A percentile compares a stretch with the other conserved stretches of the same genome.
Conservation (phyloP, 2,888 invertebrate genomes). For the Xylophagus ater region DNA sequence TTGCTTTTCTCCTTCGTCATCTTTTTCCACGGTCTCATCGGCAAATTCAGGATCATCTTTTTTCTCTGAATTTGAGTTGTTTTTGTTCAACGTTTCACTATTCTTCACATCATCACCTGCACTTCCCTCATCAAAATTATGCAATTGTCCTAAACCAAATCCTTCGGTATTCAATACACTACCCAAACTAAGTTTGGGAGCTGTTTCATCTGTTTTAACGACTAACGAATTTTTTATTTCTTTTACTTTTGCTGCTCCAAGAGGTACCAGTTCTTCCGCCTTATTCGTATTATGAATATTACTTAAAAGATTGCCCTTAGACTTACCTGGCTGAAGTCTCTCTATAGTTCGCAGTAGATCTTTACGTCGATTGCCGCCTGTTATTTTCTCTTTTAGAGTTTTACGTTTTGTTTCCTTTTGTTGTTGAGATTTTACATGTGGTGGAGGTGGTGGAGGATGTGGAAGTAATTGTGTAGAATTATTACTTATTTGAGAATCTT, state of each 20-base stretch:
- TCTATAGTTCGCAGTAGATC: constrained; percentile 76
- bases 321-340: constrained; percentile 72
- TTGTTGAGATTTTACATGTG: constrained; percentile 36
- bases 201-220: constrained; percentile 53
- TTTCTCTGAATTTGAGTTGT: constrained; percentile 20
- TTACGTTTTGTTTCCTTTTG: constrained; percentile 39
- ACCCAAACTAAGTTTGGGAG: constrained; percentile 73
- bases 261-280: constrained; percentile 47
- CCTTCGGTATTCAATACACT: constrained; percentile 67
- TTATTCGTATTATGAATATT: constrained; percentile 50
- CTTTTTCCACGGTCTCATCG: constrained; percentile 18
- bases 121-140: constrained; percentile 48
- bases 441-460: constrained; percentile 36
- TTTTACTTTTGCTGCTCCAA: constrained; percentile 46
- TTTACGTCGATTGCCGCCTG: constrained; percentile 43
- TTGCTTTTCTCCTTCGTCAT: constrained; percentile 19
- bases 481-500: constrained; percentile 29
- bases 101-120: constrained; percentile 25
- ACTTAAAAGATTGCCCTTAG: constrained; percentile 72
- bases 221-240: constrained; percentile 46
- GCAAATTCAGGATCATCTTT: constrained; percentile 20
- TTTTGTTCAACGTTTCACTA: constrained; percentile 26
- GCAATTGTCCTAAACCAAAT: constrained; percentile 53
- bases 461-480: constrained; percentile 32
- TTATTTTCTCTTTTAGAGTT: constrained; percentile 35